Base-by-base conservation (phyloP, 2,113 vertebrate species). In the Paralichthys olivaceus region DNA sequence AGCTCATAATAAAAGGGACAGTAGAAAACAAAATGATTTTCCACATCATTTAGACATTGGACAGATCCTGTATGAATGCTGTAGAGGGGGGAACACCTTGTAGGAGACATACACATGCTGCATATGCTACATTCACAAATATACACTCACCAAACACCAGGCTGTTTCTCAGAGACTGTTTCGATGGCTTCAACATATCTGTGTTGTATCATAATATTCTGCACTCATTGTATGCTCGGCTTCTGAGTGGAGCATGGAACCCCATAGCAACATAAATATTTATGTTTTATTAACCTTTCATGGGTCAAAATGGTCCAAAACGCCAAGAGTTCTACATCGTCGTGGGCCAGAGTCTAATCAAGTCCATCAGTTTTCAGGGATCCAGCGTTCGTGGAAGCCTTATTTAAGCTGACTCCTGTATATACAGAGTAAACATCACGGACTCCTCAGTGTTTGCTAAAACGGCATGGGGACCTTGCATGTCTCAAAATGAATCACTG, bases 401-500 rank as follows among this genome's bases (percentile, higher is more conserved):
- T 93, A 90, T 91, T 93, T 89, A 91, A 92, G 85, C 84, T 80
- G 93, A 93, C 90, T 94, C 91, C 92, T 94, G 93, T 93, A 93
- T 93, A 93, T 83, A 92, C 88, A 90, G 85, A 88, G 72, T 94
- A 94, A 93, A 94, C 93, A 94, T 88, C 62, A 69, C 80, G 78
- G 91, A 93, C 90, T 93, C 91, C 90, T 91, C 86, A 83, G 76
- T 90, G 89, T 92, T 90, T 85, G 83, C 84, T 84, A 79, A 83
- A 79, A 89, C 84, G 67, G 79, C 57, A 83, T 3, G 72, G 79
- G 84, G 85, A 81, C 82, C 91, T 90, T 93, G 90, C 66, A 90
- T 88, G 83, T 81, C 93, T 92, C 90, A 93, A 85, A 93, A 90
- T 83, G 91, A 87, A 88, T 89, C 88, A 78, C 69, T 32, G 85